phyloP scores from a whole-genome alignment of 2,797 vertebrate species.

The Hafferia zeledoni region DNA sequence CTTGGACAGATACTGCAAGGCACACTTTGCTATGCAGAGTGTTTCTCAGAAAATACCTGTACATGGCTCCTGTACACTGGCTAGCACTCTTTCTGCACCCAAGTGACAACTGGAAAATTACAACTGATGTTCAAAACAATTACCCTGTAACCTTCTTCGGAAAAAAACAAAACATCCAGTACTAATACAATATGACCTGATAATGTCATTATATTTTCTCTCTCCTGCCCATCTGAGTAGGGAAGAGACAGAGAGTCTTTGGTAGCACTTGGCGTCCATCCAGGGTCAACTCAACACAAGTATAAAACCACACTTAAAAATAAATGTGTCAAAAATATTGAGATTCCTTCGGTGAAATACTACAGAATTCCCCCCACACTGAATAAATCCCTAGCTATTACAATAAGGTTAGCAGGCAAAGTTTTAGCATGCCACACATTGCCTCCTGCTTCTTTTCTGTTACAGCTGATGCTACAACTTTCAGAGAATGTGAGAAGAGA shows the following conservation, averaged over 20 bases:
- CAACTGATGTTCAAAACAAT: not conserved
- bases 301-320: not conserved
- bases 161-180: not conserved
- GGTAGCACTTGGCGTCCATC: not conserved
- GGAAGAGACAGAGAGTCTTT: not conserved
- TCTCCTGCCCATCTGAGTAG: not conserved
- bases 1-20: not conserved
- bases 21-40: accelerated
- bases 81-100: not conserved
- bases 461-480: not conserved
- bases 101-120: not conserved
- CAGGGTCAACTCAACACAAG: not conserved
- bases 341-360: not conserved
- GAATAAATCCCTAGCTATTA: not conserved
- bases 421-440: not conserved
- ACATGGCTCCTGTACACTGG: not conserved
- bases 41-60: not conserved
- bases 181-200: not conserved
- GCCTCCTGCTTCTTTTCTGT: not conserved
- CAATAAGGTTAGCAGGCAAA: not conserved
- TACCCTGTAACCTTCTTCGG: not conserved
- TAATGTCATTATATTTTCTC: not conserved
- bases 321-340: not conserved
- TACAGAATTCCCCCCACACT: not conserved
- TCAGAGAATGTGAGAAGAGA: not conserved